Evolutionary conservation across 2,888 invertebrate species (phyloP).

Genomic region (Cremastobaeus sp.): DNA sequence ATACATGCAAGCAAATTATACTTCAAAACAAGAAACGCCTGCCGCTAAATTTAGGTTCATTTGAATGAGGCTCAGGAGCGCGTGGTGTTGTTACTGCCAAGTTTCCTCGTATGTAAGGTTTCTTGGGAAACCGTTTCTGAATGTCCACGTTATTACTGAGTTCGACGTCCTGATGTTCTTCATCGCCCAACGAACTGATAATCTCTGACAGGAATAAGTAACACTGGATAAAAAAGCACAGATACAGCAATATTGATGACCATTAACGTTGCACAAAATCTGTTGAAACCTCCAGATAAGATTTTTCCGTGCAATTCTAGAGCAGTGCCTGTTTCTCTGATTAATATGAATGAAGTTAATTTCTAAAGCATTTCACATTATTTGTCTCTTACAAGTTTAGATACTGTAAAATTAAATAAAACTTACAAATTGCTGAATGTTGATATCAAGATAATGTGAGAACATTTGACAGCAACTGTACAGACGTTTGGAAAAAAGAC

Average conservation of each 20-base stretch:
- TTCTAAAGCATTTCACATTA: no score
- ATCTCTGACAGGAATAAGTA: constrained; percentile 30
- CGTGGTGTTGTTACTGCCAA: constrained; percentile 54
- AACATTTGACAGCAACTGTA: constrained; percentile 55
- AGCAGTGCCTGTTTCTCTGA: no score
- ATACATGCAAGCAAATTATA: no score
- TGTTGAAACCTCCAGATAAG: no score
- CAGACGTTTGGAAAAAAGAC: constrained; percentile 56
- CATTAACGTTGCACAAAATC: no score
- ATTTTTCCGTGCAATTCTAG: no score
- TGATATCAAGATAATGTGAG: constrained; percentile 51
- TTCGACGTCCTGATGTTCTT: constrained; percentile 54
- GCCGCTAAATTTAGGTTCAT: constrained; percentile 61
- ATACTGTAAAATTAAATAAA: constrained; percentile 9
- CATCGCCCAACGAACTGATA: constrained; percentile 42
- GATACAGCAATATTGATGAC: no score
- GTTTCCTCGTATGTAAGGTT: constrained; percentile 62
- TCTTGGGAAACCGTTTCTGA: constrained; percentile 59
- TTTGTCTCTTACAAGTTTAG: no score
- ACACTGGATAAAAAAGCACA: constrained; percentile 1
- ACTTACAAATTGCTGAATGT: constrained; percentile 26
- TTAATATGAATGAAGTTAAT: no score
- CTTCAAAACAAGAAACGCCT: no score
- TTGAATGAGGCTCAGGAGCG: constrained; percentile 62
- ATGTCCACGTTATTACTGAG: constrained; percentile 60